phyloP scores from a whole-genome alignment of 2,113 vertebrate genomes.

The Grammomys dolichurus region DNA sequence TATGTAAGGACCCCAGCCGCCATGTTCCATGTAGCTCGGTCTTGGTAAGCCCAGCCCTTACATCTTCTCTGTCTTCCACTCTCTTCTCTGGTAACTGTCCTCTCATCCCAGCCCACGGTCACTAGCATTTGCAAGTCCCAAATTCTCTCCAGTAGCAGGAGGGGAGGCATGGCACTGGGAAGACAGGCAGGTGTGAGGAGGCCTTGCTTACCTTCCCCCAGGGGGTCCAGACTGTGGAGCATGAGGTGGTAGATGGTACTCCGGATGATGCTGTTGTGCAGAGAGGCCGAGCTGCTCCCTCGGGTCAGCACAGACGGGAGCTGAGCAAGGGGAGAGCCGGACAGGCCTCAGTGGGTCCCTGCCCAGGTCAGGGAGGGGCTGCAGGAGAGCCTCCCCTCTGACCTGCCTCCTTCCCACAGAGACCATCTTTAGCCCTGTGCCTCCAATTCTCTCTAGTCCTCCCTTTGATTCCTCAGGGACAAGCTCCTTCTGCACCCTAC shows the following conservation, averaged over 20 bases:
- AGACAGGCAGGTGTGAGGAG: neutral
- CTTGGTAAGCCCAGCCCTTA: neutral
- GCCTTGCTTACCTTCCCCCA: conserved; percentile 92
- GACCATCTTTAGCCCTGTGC: neutral
- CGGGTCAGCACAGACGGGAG: conserved; percentile 90
- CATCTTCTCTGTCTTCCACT: neutral
- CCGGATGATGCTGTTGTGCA: conserved; percentile 97
- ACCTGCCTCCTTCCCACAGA: neutral
- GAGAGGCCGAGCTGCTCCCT: conserved; percentile 94
- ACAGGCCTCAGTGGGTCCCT: conserved; percentile 45
- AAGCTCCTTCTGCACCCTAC: neutral
- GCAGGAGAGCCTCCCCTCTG: accelerated
- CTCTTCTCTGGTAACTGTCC: neutral
- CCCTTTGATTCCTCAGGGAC: neutral
- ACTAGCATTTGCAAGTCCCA: neutral
- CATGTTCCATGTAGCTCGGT: neutral
- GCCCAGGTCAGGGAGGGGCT: neutral
- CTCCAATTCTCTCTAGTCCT: neutral
- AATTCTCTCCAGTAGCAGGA: conserved; percentile 8
- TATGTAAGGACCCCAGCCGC: neutral
- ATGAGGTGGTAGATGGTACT: conserved; percentile 96
- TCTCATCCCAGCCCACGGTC: neutral
- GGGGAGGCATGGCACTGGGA: neutral
- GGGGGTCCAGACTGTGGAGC: conserved; percentile 96
- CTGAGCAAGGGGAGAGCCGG: conserved; percentile 84